Evolutionary conservation across 2,113 vertebrate genomes (phyloP).

Genomic region (Sceloporus undulatus): DNA sequence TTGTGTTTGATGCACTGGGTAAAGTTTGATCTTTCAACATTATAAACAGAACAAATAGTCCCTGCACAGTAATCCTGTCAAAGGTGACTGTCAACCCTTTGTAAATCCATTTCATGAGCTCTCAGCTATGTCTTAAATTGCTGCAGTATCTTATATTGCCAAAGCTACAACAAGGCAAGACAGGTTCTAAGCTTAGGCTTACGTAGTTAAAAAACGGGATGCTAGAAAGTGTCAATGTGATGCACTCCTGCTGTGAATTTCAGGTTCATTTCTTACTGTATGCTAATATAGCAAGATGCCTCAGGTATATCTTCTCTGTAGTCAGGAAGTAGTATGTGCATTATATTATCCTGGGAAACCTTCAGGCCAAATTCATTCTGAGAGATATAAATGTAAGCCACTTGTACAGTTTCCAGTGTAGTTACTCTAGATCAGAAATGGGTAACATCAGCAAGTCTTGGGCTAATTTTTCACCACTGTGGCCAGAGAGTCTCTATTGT

Average conservation of each 20-base stretch:
- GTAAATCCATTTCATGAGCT: conserved; percentile 37
- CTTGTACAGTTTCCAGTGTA: not conserved
- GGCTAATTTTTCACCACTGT: not conserved
- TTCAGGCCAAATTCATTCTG: conserved; percentile 5
- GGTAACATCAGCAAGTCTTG: not conserved
- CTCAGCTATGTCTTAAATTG: conserved; percentile 9
- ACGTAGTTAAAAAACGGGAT: conserved; percentile 22
- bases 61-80: conserved; percentile 23
- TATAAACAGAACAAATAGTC: conserved; percentile 34
- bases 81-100: conserved; percentile 9
- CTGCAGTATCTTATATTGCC: conserved; percentile 20
- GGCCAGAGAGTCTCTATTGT: too few relatives aligned
- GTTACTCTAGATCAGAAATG: not conserved
- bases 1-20: not conserved
- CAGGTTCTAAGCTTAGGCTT: conserved; percentile 16
- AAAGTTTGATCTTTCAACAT: conserved; percentile 45
- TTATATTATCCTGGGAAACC: not conserved
- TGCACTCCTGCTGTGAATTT: not conserved
- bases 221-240: not conserved
- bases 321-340: not conserved
- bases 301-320: not conserved
- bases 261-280: conserved; percentile 13
- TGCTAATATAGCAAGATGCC: conserved; percentile 1
- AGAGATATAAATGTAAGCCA: not conserved
- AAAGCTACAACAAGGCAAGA: conserved; percentile 30